These are phyloP conservation scores for Pygmarrhopalites habei DNA, from an alignment of 1,140 invertebrate species.

Conservation along the genomic window DNA sequence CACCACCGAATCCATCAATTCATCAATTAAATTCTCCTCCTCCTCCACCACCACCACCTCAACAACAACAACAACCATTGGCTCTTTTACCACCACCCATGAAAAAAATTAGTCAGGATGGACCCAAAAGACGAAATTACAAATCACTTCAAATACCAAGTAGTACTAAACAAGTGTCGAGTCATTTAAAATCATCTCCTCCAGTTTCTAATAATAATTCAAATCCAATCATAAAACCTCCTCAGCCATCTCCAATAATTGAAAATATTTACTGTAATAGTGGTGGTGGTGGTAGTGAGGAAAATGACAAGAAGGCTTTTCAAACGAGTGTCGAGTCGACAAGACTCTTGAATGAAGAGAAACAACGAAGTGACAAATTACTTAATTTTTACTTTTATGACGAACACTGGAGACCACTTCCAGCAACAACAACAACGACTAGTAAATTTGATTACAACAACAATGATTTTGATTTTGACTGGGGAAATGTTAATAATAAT, in stretches of 20 bases:
- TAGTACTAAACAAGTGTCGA: background rate
- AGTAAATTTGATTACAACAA: background rate
- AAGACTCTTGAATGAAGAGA: slow-evolving; percentile 9
- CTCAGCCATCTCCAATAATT: background rate
- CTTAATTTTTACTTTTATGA: slow-evolving; percentile 38
- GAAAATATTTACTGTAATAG: background rate
- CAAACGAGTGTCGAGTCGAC: slow-evolving; percentile 7
- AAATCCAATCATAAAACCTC: too few species aligned
- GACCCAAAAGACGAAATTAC: slow-evolving; percentile 14
- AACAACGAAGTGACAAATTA: slow-evolving; percentile 31
- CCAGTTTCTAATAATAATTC: background rate
- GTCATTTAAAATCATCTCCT: background rate
- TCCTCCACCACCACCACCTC: background rate
- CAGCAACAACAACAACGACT: background rate
- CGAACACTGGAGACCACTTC: slow-evolving; percentile 31
- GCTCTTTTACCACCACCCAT: background rate
- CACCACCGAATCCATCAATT: background rate
- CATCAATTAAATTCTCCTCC: background rate
- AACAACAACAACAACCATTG: background rate
- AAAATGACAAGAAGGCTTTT: slow-evolving; percentile 7
- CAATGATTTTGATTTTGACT: background rate
- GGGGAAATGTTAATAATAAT: background rate
- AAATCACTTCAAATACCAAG: background rate
- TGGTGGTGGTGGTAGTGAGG: background rate
- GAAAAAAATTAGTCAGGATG: background rate